Evolutionary conservation across 2,113 vertebrate species (phyloP), one percentile per base, ranked within the genome.

Genomic region (Vireo altiloquus): DNA sequence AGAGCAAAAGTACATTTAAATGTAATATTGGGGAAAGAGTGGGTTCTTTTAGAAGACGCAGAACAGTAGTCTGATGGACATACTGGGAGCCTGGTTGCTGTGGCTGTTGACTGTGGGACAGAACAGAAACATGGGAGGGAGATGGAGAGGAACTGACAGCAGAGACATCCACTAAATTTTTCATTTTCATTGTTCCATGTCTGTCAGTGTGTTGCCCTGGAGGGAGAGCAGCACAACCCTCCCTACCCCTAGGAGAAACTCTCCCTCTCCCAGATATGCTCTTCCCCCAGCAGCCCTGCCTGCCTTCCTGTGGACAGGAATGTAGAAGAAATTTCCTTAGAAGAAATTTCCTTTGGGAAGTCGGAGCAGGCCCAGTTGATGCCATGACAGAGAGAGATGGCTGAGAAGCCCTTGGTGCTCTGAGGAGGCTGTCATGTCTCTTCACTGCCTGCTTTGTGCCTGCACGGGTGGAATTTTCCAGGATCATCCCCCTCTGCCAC

Each of bases 401-500:
- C 59, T 70, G 79, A 84, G 79, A 85, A 91, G 12, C 31, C 24
- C n/a, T 28, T 37, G 3, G 3, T 7, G 4, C 56, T 15, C 72
- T 20, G 23, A 83, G 53, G 49, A 84, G 37, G 42, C 56, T 1
- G 4, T 5, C 1, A 1, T 23, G 31, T 44, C 61, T 90, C 53
- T 89, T 56, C 3, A 7, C 42, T 81, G 86, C 46, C 53, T 3
- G 24, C 35, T 25, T 75, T 74, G 37, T 1, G 15, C 56, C 69
- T 92, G 60, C 3, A 4, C 0, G 50, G 64, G 42, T 95, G 92
- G 96, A 97, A 97, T 96, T 97, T 97, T 97, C 91, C 96, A 95
- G 86, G 46, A 90, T 52, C 49, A 0, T 64, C 63, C 37, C 27
- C 23, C 84, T 75, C 69, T 4, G 1, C 84, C 46, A n/a, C 42